phyloP scores from a whole-genome alignment of 2,888 invertebrate genomes.

The Cepaea hortensis region DNA sequence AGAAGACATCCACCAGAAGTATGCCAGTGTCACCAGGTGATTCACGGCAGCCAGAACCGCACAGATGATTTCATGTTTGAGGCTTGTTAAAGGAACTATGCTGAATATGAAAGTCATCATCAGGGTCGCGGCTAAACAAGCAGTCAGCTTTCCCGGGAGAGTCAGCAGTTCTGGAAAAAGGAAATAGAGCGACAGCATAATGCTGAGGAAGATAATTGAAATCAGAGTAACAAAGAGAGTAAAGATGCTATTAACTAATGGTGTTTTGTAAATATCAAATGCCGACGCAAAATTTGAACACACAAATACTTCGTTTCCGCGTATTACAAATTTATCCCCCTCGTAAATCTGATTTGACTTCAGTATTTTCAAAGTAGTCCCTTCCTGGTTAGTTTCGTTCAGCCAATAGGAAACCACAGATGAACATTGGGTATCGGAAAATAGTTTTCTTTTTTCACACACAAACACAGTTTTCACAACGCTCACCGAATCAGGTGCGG shows the following conservation, averaged over 20 bases:
- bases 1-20: conserved; percentile 52
- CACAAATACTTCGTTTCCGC: background rate
- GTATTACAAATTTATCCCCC: background rate
- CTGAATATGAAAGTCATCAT: conserved; percentile 6
- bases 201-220: background rate
- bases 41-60: conserved; percentile 33
- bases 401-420: conserved; percentile 18
- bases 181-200: conserved; percentile 17
- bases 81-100: background rate
- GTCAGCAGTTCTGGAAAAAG: conserved; percentile 14
- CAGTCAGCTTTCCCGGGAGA: conserved; percentile 32
- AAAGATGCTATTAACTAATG: background rate
- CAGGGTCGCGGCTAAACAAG: conserved; percentile 26
- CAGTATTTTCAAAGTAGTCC: background rate
- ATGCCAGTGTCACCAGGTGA: conserved; percentile 47
- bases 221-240: background rate
- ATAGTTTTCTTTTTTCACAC: conserved; percentile 4
- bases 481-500: background rate
- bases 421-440: background rate
- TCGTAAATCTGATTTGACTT: background rate
- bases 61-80: conserved; percentile 35
- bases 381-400: conserved; percentile 21
- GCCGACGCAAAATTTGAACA: conserved; percentile 12
- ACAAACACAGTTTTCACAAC: background rate
- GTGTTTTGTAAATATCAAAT: background rate